Conservation (phyloP, 2,797 vertebrate species). For the Rhinophrynus dorsalis region DNA sequence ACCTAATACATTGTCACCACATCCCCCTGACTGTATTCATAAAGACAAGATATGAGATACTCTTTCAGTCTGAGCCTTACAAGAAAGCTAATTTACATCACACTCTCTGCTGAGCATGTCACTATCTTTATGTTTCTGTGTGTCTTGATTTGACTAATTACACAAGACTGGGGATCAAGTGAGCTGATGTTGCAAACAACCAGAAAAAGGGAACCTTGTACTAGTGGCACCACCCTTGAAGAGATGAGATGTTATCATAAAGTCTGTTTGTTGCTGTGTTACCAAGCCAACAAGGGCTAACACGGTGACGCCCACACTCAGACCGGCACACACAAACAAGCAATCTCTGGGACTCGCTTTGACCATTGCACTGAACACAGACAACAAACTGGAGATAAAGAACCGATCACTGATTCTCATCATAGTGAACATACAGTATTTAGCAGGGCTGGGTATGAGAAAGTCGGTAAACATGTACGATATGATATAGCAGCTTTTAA, state of each 20-base stretch:
- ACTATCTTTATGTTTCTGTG: not conserved
- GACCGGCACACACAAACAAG: not conserved
- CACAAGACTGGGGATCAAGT: not conserved
- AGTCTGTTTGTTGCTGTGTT: slow-evolving; percentile 33
- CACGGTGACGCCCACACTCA: slow-evolving; percentile 4
- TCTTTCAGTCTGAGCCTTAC: too few relatives aligned
- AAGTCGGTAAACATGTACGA: too few relatives aligned
- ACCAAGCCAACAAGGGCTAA: not conserved
- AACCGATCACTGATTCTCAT: not conserved
- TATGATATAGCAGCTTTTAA: too few relatives aligned
- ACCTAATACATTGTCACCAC: too few relatives aligned
- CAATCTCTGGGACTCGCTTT: too few relatives aligned
- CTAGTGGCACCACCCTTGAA: slow-evolving; percentile 2
- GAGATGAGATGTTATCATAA: slow-evolving; percentile 9
- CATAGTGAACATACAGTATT: not conserved
- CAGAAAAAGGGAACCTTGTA: slow-evolving; percentile 16
- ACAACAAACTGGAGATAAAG: not conserved
- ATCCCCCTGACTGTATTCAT: too few relatives aligned
- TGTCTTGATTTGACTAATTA: not conserved
- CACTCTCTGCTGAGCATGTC: too few relatives aligned
- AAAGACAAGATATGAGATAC: too few relatives aligned
- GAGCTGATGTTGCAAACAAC: not conserved
- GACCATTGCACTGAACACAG: too few relatives aligned
- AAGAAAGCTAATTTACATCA: too few relatives aligned
- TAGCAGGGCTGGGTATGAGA: too few relatives aligned